Base-by-base conservation (phyloP, 2,113 vertebrate species). In the Tauraco erythrolophus region DNA sequence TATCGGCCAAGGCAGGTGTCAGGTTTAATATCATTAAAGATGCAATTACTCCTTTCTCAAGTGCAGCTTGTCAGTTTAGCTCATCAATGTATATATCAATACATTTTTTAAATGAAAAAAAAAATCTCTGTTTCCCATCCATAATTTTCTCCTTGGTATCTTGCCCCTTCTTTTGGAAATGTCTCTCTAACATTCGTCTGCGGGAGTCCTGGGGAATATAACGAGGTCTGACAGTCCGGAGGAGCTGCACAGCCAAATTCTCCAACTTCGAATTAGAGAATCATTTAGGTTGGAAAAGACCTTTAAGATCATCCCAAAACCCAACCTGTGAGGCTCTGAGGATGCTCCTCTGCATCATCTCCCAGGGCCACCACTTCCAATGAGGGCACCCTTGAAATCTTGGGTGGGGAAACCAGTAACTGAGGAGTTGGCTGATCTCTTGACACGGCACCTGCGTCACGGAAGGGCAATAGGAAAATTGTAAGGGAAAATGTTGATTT, bases 21-120 rank as follows among this genome's bases (percentile, higher is more conserved):
- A 95, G 91, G 72, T 96, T 96, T 97, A 95, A 96, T 97, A 92
- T 92, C 93, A 97, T 95, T 97, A 96, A 96, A 88, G 90, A 94
- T 88, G 86, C 88, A 94, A 94, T 94, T 97, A 93, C 78, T 90
- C 48, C 74, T 94, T 96, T 95, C 90, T 83, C 85, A 65, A 90
- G 91, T 70, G 11, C 88, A 61, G 69, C 89, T 92, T 93, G 95
- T 97, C 94, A 77, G 84, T 79, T 92, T 70, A 66, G 81, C 71
- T 97, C 96, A 81, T 94, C 77, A 7, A 76, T 84, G 83, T 74
- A 92, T 74, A 72, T 79, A 51, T 89, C 94, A 91, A 92, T 90
- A 91, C 10, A 19, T 39, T 77, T 93, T 76, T 76, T 51, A 69
- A 92, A 91, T 5, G 13, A 15, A 64, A 46, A 92, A 50, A 45